Evolutionary conservation across 2,113 vertebrate species (phyloP).

Genomic region (Telmatochromis sp.): DNA sequence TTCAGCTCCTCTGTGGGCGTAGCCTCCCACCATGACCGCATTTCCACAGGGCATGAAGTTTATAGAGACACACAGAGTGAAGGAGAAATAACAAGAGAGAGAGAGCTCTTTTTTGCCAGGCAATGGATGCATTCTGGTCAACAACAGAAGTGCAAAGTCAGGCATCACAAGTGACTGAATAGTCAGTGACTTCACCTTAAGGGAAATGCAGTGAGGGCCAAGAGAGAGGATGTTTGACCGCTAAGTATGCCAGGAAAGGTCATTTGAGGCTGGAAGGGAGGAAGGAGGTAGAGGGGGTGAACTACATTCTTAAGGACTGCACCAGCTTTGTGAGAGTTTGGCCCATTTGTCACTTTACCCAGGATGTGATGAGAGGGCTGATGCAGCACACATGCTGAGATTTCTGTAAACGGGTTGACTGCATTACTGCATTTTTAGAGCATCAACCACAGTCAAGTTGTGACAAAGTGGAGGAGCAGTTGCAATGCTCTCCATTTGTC

Average conservation of each 20-base stretch:
- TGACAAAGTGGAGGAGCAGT: neutral
- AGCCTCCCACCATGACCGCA: neutral
- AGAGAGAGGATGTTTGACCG: constrained; percentile 15
- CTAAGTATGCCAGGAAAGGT: constrained; percentile 35
- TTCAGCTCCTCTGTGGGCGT: neutral
- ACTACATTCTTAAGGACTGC: constrained; percentile 27
- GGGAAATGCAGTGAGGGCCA: neutral
- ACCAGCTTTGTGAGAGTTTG: constrained; percentile 25
- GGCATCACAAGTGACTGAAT: constrained; percentile 54
- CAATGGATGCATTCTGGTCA: constrained; percentile 45
- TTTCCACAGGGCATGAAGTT: neutral
- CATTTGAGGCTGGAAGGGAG: constrained; percentile 14
- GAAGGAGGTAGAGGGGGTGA: neutral
- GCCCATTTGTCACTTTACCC: neutral
- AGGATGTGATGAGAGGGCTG: neutral
- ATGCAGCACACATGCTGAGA: neutral
- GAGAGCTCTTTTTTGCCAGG: neutral
- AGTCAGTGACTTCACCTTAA: constrained; percentile 57
- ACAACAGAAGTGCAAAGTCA: constrained; percentile 50
- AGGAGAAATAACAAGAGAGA: neutral
- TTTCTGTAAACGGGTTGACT: neutral
- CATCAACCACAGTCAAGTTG: neutral
- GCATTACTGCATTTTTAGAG: neutral
- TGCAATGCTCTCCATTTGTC: neutral
- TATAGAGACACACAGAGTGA: neutral